Evolutionary conservation across 1,140 invertebrate genomes (phyloP).

Genomic region (Ladona fulva): DNA sequence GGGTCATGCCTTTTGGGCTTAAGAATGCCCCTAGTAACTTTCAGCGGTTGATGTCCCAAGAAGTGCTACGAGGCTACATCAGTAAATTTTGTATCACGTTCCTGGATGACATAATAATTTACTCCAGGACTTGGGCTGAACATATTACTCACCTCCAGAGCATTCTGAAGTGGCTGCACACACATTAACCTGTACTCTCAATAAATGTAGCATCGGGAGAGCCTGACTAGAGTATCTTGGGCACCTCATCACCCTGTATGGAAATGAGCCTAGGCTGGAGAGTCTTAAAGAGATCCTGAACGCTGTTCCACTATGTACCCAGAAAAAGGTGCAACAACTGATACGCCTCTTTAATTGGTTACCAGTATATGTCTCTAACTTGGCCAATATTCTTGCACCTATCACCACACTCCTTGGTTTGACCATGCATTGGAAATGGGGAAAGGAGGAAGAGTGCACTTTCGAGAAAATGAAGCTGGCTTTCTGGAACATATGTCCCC

Average conservation of each 20-base stretch:
- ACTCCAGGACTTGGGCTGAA: not conserved
- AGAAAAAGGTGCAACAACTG: not conserved
- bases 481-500: not conserved
- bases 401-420: not conserved
- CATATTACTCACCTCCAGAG: not conserved
- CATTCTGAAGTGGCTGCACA: too few relatives aligned
- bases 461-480: not conserved
- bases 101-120: constrained; percentile 26
- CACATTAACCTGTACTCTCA: not conserved
- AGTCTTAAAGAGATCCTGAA: not conserved
- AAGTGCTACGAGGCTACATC: constrained; percentile 22
- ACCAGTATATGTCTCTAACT: not conserved
- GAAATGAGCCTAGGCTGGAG: not conserved
- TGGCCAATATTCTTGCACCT: not conserved
- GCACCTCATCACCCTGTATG: constrained; percentile 14
- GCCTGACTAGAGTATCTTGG: not conserved
- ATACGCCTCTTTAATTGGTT: not conserved
- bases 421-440: not conserved
- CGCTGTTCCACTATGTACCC: not conserved
- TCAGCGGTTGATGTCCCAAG: too few relatives aligned
- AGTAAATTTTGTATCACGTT: constrained; percentile 22
- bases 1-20: constrained; percentile 23
- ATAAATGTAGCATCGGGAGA: not conserved
- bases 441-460: not conserved
- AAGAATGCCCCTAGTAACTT: too few relatives aligned